Percentiles rank a stretch among this genome's conserved stretches.
Conservation (phyloP, 1,140 invertebrate genomes). For the Scaptomyza graminum region DNA sequence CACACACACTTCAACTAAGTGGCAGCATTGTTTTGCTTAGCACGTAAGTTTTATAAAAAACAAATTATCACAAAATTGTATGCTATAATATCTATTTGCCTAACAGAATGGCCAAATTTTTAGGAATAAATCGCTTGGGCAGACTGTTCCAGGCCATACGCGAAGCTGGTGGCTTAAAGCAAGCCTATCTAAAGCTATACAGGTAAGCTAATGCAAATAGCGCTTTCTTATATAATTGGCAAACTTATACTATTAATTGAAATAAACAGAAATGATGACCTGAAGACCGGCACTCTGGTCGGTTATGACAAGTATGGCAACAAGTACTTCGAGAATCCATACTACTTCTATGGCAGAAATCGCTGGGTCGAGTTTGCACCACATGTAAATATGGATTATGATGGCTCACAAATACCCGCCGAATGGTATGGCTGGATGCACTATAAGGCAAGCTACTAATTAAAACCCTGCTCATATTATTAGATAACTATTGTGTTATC, state of each 20-base stretch:
- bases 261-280: constrained; percentile 90
- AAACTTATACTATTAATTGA: constrained; percentile 23
- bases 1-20: constrained; percentile 12
- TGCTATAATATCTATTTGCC: neutral
- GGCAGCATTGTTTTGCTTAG: constrained; percentile 65
- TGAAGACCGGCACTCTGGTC: constrained; percentile 94
- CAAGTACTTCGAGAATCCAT: constrained; percentile 97
- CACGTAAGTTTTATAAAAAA: constrained; percentile 52
- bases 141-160: constrained; percentile 88
- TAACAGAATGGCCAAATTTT: constrained; percentile 85
- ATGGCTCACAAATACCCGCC: constrained; percentile 95
- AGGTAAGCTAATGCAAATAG: constrained; percentile 85
- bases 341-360: constrained; percentile 95
- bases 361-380: constrained; percentile 96
- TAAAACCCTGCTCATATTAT: too few relatives aligned
- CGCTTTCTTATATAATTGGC: constrained; percentile 83
- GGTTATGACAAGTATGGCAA: constrained; percentile 98
- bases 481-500: neutral
- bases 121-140: constrained; percentile 90
- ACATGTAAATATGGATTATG: constrained; percentile 92
- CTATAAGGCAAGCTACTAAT: constrained; percentile 86
- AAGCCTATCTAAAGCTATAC: constrained; percentile 89
- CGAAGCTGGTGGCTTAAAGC: constrained; percentile 91
- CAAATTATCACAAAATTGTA: constrained; percentile 18
- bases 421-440: constrained; percentile 96